A percentile compares a stretch with the other conserved stretches of the same genome.
Evolutionary conservation across 2,888 invertebrate species (phyloP).

Genomic region (Cantharis lateralis): DNA sequence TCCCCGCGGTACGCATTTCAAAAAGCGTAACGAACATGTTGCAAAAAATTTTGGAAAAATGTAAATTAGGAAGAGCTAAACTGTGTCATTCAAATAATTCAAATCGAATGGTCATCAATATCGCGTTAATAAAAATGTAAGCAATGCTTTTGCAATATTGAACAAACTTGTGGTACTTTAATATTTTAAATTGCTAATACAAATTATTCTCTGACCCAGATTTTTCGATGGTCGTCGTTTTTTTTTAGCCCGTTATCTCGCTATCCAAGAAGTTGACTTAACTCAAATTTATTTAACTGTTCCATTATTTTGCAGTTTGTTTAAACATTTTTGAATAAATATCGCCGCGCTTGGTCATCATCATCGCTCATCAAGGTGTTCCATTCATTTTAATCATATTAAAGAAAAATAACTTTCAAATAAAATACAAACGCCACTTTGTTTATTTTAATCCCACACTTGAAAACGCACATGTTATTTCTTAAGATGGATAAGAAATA

Average conservation of each 20-base stretch:
- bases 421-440: slow-evolving; percentile 25
- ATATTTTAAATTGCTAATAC: slow-evolving; percentile 34
- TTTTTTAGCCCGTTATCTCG: slow-evolving; percentile 28
- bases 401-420: slow-evolving; percentile 15
- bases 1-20: background rate
- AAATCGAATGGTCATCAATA: slow-evolving; percentile 22
- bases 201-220: slow-evolving; percentile 34
- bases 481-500: slow-evolving; percentile 33
- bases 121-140: slow-evolving; percentile 27
- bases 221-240: slow-evolving; percentile 30
- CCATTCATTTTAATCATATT: slow-evolving; percentile 6
- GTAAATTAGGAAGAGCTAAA: background rate
- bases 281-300: slow-evolving; percentile 26
- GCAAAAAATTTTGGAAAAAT: background rate
- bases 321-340: slow-evolving; percentile 13
- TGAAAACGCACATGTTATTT: slow-evolving; percentile 37
- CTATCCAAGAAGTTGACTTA: slow-evolving; percentile 15
- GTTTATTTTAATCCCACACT: slow-evolving; percentile 37
- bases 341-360: background rate
- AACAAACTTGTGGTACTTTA: slow-evolving; percentile 22
- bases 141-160: slow-evolving; percentile 29
- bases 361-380: slow-evolving; percentile 4
- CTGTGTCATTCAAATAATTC: slow-evolving; percentile 16
- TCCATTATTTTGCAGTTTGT: slow-evolving; percentile 13
- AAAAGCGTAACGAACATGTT: background rate